These are phyloP conservation scores for Andrena haemorrhoa DNA, from an alignment of 2,888 invertebrate species.

Conservation along the genomic window DNA sequence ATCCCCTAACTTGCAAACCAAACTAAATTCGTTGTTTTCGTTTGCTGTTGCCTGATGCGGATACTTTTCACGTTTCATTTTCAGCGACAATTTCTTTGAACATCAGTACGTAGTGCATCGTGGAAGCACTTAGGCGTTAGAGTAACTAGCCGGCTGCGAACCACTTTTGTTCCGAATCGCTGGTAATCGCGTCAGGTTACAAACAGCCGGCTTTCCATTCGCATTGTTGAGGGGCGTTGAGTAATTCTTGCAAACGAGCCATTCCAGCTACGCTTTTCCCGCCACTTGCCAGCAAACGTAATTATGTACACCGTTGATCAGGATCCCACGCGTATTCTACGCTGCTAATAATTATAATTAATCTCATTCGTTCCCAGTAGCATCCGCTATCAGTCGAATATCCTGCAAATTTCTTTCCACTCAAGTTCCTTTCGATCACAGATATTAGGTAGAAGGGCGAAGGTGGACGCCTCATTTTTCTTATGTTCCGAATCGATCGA, in stretches of 20 bases:
- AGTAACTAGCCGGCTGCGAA: conserved; percentile 9
- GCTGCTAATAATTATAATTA: conserved; percentile 43
- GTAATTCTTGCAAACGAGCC: conserved; percentile 59
- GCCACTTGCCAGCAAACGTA: conserved; percentile 51
- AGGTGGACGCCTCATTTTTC: conserved; percentile 1
- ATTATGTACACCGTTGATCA: conserved; percentile 49
- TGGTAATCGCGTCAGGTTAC: conserved; percentile 9
- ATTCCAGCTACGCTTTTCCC: conserved; percentile 58
- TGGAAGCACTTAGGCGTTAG: no score
- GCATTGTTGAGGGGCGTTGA: conserved; percentile 44
- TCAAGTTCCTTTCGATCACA: neutral
- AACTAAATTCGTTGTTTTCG: no score
- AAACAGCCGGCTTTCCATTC: conserved; percentile 34
- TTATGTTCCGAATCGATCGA: no score
- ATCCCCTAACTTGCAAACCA: no score
- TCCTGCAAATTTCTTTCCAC: no score
- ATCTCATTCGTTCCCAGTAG: conserved; percentile 44
- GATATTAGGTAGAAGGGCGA: neutral
- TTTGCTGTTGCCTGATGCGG: no score
- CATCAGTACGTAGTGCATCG: no score
- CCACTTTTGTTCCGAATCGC: conserved; percentile 1
- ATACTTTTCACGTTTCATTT: no score
- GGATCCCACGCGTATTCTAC: conserved; percentile 64
- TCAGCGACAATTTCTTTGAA: no score
- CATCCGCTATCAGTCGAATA: neutral